Conservation (phyloP, 2,113 vertebrate genomes). For the Procavia capensis region DNA sequence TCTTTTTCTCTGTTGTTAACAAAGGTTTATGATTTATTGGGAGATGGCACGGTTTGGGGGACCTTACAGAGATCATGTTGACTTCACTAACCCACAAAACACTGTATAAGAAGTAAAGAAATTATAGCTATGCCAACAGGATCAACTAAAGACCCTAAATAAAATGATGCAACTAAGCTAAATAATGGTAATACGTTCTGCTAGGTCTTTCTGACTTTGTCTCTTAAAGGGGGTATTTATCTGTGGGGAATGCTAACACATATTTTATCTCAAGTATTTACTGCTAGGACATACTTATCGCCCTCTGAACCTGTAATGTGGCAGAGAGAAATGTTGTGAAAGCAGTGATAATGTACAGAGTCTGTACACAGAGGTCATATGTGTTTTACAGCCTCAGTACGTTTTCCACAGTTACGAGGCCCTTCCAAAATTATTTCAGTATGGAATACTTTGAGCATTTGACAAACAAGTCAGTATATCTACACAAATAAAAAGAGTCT, state of each 20-base stretch:
- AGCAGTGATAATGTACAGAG: slow-evolving; percentile 5
- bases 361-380: not conserved
- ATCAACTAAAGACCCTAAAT: slow-evolving; percentile 59
- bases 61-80: slow-evolving; percentile 35
- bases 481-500: slow-evolving; percentile 35
- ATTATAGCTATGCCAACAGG: slow-evolving; percentile 46
- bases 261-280: slow-evolving; percentile 43
- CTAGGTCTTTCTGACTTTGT: slow-evolving; percentile 10
- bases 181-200: slow-evolving; percentile 47
- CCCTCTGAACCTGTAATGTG: not conserved
- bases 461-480: slow-evolving; percentile 33
- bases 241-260: slow-evolving; percentile 38
- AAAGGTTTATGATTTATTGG: slow-evolving; percentile 54
- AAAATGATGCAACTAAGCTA: slow-evolving; percentile 66
- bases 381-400: not conserved
- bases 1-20: not conserved
- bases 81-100: slow-evolving; percentile 67
- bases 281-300: slow-evolving; percentile 20
- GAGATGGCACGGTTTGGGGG: slow-evolving; percentile 9
- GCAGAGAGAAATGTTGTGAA: not conserved
- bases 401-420: not conserved
- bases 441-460: not conserved
- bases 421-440: slow-evolving; percentile 30
- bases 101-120: slow-evolving; percentile 55
- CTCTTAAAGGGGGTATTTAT: slow-evolving; percentile 64